A percentile compares a stretch with the other conserved stretches of the same genome.
Conservation (phyloP, 2,888 invertebrate genomes). For the Philonicus albiceps region DNA sequence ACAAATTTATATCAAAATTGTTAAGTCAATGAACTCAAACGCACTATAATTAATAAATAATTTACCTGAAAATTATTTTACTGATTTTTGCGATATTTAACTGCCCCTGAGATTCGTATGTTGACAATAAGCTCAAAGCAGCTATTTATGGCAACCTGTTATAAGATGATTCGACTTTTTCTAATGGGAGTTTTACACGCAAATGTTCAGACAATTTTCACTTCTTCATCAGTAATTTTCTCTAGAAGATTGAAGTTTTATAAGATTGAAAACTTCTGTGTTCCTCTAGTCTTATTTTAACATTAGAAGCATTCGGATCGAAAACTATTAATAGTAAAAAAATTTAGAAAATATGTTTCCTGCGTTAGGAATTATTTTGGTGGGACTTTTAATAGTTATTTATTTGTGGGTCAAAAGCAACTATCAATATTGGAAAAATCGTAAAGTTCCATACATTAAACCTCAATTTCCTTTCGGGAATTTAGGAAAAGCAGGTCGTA, state of each 20-base stretch:
- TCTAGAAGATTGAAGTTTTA: background rate
- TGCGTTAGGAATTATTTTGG: background rate
- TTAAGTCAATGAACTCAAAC: background rate
- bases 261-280: background rate
- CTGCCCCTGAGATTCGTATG: background rate
- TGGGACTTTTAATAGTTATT: background rate
- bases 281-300: background rate
- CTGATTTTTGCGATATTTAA: background rate
- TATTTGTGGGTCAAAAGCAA: background rate
- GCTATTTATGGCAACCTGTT: background rate
- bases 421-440: conserved; percentile 47
- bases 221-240: background rate
- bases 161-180: background rate
- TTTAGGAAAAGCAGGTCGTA: conserved; percentile 33
- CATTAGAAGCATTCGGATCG: background rate
- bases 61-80: background rate
- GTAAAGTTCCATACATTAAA: conserved; percentile 45
- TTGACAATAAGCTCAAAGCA: background rate
- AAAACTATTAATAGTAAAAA: background rate
- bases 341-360: background rate
- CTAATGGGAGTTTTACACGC: background rate
- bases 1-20: background rate
- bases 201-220: background rate
- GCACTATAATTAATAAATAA: background rate
- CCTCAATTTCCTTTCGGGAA: conserved; percentile 55